Evolutionary conservation across 2,797 vertebrate species (phyloP), one percentile per base, ranked within the genome.

Genomic region (Intellagama lesueurii): DNA sequence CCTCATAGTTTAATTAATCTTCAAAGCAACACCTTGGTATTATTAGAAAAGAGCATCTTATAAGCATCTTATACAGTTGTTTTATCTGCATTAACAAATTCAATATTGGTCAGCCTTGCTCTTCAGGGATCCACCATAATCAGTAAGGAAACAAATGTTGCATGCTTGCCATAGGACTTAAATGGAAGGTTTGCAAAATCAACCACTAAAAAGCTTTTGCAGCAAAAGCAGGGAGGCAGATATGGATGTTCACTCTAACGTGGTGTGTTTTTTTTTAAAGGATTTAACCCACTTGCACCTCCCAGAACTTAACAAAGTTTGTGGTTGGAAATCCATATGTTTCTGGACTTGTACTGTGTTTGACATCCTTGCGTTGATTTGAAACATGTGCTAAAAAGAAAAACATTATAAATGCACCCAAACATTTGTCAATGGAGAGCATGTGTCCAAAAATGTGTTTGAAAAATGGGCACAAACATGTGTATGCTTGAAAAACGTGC

Each of bases 1-100:
- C 35, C 24, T 82, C 75, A 52, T 28, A 83, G 72, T 70, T 87
- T 86, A 87, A 90, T 90, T 86, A 90, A 87, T 78, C 85, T 90
- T 90, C 87, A 82, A 82, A 87, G 70, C 72, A 78, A 82, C 60
- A 87, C 73, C 84, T 83, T 89, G 60, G 79, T 68, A 90, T 90
- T 77, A 77, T 70, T 56, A 69, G 70, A 87, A 86, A 56, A 26
- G 19, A 77, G 83, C 60, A 56, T 86, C 78, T 76, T 86, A 69
- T 69, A 87, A 83, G n/a, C n/a, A n/a, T n/a, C n/a, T n/a, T n/a
- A n/a, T n/a, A n/a, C n/a, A n/a, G 80, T 77, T 78, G 85, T 83
- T 87, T 90, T 60, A 75, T 60, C 79, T 69, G 73, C 79, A 77
- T 83, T 87, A 78, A 87, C 85, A 69, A 69, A 83, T 78, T 81